phyloP scores from a whole-genome alignment of 2,797 vertebrate genomes.

The Ataeniobius toweri region DNA sequence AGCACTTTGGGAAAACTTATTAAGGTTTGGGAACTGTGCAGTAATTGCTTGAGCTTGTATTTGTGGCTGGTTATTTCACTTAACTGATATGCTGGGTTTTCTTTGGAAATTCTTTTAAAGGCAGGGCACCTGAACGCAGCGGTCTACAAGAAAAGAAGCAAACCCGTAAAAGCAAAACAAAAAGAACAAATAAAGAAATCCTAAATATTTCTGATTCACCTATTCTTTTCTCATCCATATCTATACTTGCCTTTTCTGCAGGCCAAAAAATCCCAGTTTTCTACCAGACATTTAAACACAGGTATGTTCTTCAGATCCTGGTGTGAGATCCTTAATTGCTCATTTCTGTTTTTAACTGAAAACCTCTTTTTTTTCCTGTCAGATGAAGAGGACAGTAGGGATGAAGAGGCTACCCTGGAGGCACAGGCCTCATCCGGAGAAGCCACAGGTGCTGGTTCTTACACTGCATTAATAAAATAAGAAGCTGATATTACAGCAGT shows the following conservation, averaged over 20 bases:
- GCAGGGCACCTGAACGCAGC: slow-evolving; percentile 49
- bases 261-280: slow-evolving; percentile 34
- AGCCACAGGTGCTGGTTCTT: slow-evolving; percentile 24
- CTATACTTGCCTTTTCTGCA: slow-evolving; percentile 9
- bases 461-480: neutral
- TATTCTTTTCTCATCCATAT: neutral
- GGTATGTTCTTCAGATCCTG: slow-evolving; percentile 44
- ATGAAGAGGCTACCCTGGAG: slow-evolving; percentile 15
- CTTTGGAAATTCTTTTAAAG: slow-evolving; percentile 36
- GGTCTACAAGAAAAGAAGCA: neutral
- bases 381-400: slow-evolving; percentile 12
- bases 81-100: neutral
- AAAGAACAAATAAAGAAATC: neutral
- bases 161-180: slow-evolving; percentile 30
- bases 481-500: neutral
- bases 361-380: neutral
- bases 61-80: neutral
- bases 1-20: slow-evolving; percentile 63
- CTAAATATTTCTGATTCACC: neutral
- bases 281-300: neutral
- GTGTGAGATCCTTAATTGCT: neutral
- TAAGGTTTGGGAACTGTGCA: slow-evolving; percentile 46
- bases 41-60: neutral
- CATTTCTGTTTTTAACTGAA: neutral
- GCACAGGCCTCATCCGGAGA: slow-evolving; percentile 8